Evolutionary conservation across 2,888 invertebrate species (phyloP), one percentile per base, ranked within the genome.

Genomic region (Malthinus seriepunctatus): DNA sequence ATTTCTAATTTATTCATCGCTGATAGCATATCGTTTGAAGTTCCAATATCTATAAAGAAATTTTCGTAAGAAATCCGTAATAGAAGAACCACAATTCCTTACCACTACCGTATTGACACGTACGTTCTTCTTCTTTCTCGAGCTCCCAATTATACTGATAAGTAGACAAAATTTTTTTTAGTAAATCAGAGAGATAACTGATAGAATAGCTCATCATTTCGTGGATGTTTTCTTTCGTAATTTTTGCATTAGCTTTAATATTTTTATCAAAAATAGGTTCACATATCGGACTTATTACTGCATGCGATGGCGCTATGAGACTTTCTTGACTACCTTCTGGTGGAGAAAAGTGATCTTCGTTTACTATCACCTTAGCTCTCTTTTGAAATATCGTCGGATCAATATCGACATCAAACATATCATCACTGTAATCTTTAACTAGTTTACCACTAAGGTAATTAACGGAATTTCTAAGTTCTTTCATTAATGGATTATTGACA

Each of bases 141-240:
- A 68, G 69, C 46, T 71, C 68, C 78, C 78, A 78, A 47, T 70
- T 67, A 15, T 66, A 70, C 47, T 73, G 73, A 56, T 75, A 77
- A 60, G 69, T 71, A 35, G 65, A 60, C 9, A 75, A 68, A 34
- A 77, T 74, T 56, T 72, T 71, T 44, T 73, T 68, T 44, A 76
- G 68, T 31, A 76, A 60, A 39, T 65, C 59, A 15, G 63, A 63
- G 34, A 73, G 63, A 63, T 72, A 71, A 11, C 64, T 64, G 9
- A 63, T 14, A 1, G 52, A 10, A 10, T 32, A 31, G 7, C 10
- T 35, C n/a, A 52, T 8, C 15, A 46, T 23, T 23, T 35, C 52
- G 8, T 32, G 31, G 10, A 46, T 52, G 23, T 45, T 45, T 15
- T 45, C 46, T 8, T 46, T 23, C 2, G 38, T 37, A 9, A 12